Evolutionary conservation across 1,140 invertebrate species (phyloP).

Genomic region (Conus ventricosus): DNA sequence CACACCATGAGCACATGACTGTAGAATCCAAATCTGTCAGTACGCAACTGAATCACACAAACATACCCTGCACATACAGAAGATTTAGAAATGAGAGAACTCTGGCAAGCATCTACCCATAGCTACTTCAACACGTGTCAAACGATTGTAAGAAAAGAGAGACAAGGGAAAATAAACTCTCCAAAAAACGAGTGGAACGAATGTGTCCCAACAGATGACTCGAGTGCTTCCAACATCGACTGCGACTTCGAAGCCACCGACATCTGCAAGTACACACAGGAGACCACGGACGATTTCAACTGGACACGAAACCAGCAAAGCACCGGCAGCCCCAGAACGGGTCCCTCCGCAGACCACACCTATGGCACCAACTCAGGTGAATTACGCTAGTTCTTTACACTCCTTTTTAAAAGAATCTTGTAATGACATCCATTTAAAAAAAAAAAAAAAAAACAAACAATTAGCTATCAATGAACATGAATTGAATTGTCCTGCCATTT

Average conservation of each 20-base stretch:
- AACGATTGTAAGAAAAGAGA: too few species aligned
- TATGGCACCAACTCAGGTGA: conserved; percentile 62
- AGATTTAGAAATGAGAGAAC: too few species aligned
- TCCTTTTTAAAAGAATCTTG: not conserved
- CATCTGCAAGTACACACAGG: conserved; percentile 85
- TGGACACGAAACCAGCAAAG: conserved; percentile 82
- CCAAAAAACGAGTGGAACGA: too few species aligned
- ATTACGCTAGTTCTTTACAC: not conserved
- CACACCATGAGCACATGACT: too few species aligned
- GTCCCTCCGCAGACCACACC: conserved; percentile 85
- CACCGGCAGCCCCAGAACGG: conserved; percentile 81
- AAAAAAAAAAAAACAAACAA: too few species aligned
- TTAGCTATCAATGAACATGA: not conserved
- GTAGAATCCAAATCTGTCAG: too few species aligned
- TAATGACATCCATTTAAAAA: too few species aligned
- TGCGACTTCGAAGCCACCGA: conserved; percentile 84
- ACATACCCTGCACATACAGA: too few species aligned
- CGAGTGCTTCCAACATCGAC: conserved; percentile 7
- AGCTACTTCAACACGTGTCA: too few species aligned
- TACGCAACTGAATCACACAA: too few species aligned
- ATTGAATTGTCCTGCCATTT: conserved; percentile 17
- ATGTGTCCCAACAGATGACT: conserved; percentile 14
- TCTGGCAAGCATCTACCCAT: too few species aligned
- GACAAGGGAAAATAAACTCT: too few species aligned
- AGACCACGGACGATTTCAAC: conserved; percentile 84